Base-by-base conservation (phyloP, 2,888 invertebrate species). In the Nysson spinosus region DNA sequence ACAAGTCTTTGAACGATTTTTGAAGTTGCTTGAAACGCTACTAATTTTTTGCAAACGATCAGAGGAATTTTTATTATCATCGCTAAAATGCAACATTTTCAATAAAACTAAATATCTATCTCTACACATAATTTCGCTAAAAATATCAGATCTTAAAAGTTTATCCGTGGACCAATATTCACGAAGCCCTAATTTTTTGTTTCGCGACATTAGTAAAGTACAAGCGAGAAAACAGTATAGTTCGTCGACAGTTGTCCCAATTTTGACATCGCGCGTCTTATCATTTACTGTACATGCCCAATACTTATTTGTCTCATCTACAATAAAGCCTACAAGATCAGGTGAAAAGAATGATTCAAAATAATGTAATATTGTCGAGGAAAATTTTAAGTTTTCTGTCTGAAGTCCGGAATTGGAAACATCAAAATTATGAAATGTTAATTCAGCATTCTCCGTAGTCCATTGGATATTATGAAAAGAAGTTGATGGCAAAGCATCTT, bases 81-180 rank as follows among this genome's bases (percentile, higher is more conserved):
- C 24, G 11, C 4, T 12, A 52, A 60, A 60, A 60, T 61, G 47
- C 35, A 61, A 52, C 52, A 54, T 61, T 54, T 46, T 47, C 43
- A 61, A 49, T 49, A 62, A 26, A 51, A 47, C 22, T 54, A 42
- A 54, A 54, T 54, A 54, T 28, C 61, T 47, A 22, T 61, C 58
- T 42, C 62, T 55, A 24, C 49, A 12, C 39, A 55, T 55, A 30
- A 49, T 49, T 49, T 54, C 47, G 12, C 30, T 28, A 37, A 62
- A 62, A 55, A 62, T 62, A 50, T 62, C 44, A 20, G 37, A 24
- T 49, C 43, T 54, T 43, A 61, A 55, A 55, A 55, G 44, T 44
- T 61, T 55, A 22, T 61, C 54, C 6, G 0, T 55, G 14, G 54
- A 61, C 43, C 49, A 61, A 43, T 61, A 61, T 20, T 61, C 49